A percentile compares a stretch with the other conserved stretches of the same genome.
Conservation (phyloP, 2,888 invertebrate species). For the Brachylomia viminalis region DNA sequence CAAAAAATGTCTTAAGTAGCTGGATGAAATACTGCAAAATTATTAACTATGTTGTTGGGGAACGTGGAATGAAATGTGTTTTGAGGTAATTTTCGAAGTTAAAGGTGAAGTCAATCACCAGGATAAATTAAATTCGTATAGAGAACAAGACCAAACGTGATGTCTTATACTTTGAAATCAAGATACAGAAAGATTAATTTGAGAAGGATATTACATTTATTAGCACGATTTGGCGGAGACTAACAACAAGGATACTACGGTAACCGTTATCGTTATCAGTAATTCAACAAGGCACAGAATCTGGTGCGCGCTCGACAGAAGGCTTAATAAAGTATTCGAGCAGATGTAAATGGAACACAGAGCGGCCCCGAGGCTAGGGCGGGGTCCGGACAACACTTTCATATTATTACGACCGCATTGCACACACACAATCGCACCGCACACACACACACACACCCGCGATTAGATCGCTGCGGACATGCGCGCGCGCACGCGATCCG, state of each 20-base stretch:
- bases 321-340: conserved; percentile 89
- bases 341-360: conserved; percentile 89
- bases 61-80: conserved; percentile 38
- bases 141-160: neutral
- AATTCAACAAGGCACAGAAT: conserved; percentile 68
- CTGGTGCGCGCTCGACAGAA: conserved; percentile 79
- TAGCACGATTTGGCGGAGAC: conserved; percentile 31
- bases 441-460: conserved; percentile 74
- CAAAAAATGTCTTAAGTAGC: conserved; percentile 70
- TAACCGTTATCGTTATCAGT: conserved; percentile 71
- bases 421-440: conserved; percentile 79
- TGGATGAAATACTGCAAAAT: conserved; percentile 37
- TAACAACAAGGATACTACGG: conserved; percentile 57
- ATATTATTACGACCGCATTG: conserved; percentile 84
- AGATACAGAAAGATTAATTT: neutral
- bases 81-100: conserved; percentile 32
- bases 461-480: conserved; percentile 78
- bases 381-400: conserved; percentile 90
- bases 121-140: conserved; percentile 14
- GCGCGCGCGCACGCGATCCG: conserved; percentile 87
- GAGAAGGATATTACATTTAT: conserved; percentile 22
- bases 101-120: conserved; percentile 46
- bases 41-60: conserved; percentile 40
- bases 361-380: conserved; percentile 88
- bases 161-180: conserved; percentile 14